Percentiles rank a stretch among this genome's conserved stretches.
Evolutionary conservation across 2,888 invertebrate species (phyloP).

Genomic region (Hydraecia micacea): DNA sequence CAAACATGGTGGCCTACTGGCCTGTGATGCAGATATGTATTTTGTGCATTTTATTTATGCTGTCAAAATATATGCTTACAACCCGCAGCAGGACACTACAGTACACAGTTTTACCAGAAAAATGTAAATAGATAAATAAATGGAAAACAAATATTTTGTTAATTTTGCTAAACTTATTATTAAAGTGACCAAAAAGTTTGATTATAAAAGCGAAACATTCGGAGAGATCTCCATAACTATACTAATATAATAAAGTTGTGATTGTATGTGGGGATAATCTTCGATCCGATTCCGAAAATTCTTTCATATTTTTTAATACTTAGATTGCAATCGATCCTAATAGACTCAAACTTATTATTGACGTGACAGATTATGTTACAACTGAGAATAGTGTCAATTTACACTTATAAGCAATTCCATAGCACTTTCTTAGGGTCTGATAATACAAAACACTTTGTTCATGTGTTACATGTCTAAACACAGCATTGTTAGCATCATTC

Average conservation of each 20-base stretch:
- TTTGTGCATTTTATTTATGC: slow-evolving; percentile 13
- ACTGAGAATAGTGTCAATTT: background rate
- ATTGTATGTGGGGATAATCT: too few species aligned
- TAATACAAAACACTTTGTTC: background rate
- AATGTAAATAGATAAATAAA: background rate
- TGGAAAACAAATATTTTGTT: background rate
- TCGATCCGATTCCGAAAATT: background rate
- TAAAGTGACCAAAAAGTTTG: background rate
- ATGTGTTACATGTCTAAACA: background rate
- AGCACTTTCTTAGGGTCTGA: background rate
- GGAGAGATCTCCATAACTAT: background rate
- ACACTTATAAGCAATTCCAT: background rate
- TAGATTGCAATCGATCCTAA: too few species aligned
- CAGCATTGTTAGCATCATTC: background rate
- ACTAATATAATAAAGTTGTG: background rate
- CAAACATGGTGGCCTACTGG: background rate
- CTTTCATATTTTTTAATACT: background rate
- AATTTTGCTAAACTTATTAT: background rate
- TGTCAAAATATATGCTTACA: slow-evolving; percentile 15
- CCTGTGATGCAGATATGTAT: slow-evolving; percentile 17
- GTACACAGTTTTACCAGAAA: background rate
- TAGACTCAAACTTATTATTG: background rate
- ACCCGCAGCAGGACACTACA: background rate
- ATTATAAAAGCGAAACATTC: slow-evolving; percentile 5
- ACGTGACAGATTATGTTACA: background rate